A percentile compares a stretch with the other conserved stretches of the same genome.
Conservation (phyloP, 2,888 invertebrate genomes). For the Bedellia somnulentella region DNA sequence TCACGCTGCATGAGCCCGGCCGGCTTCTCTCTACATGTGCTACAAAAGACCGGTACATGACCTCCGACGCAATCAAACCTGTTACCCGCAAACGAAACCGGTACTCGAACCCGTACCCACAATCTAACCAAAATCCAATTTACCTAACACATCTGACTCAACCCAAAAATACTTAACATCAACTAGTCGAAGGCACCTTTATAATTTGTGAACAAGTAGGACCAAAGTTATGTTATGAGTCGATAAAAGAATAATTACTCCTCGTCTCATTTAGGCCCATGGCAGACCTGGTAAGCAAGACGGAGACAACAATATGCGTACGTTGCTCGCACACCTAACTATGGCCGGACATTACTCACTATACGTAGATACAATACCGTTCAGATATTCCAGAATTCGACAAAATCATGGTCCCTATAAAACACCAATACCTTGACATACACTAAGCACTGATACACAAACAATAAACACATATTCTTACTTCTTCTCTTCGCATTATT, state of each 20-base stretch:
- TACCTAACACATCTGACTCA: slow-evolving; percentile 8
- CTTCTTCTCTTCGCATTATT: slow-evolving; percentile 96
- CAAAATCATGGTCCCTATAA: slow-evolving; percentile 22
- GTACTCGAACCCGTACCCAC: slow-evolving; percentile 5
- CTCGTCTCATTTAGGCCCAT: slow-evolving; percentile 23
- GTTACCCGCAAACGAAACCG: slow-evolving; percentile 48
- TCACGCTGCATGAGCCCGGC: slow-evolving; percentile 19
- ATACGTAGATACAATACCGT: slow-evolving; percentile 50
- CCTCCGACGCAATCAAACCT: slow-evolving; percentile 55
- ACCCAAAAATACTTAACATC: slow-evolving; percentile 5
- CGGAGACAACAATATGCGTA: slow-evolving; percentile 56
- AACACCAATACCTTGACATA: slow-evolving; percentile 21
- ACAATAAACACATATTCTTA: slow-evolving; percentile 66
- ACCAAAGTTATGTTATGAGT: slow-evolving; percentile 16
- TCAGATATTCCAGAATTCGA: slow-evolving; percentile 37
- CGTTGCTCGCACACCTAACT: slow-evolving; percentile 59
- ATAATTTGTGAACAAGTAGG: slow-evolving; percentile 21
- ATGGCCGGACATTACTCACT: slow-evolving; percentile 62
- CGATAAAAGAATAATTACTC: slow-evolving; percentile 30
- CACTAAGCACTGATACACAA: slow-evolving; percentile 36
- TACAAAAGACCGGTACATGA: slow-evolving; percentile 49
- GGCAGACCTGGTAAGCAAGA: slow-evolving; percentile 32
- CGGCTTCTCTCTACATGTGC: slow-evolving; percentile 47
- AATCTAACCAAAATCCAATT: not conserved
- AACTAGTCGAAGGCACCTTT: slow-evolving; percentile 9